phyloP scores from a whole-genome alignment of 2,888 invertebrate genomes.

The Sicus ferrugineus region DNA sequence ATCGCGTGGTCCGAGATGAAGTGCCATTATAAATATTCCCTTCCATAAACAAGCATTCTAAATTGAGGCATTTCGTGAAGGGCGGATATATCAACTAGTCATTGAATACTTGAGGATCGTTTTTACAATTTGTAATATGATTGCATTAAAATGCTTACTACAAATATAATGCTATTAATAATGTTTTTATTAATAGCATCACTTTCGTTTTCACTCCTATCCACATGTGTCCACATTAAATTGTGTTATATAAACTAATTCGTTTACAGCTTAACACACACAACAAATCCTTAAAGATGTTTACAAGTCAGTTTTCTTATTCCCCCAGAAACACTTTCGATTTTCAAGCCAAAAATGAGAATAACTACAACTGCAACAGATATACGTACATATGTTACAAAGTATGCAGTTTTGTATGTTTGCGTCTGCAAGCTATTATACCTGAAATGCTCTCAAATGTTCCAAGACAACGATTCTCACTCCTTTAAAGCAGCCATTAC shows the following conservation, averaged over 20 bases:
- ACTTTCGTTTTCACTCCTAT: conserved; percentile 1
- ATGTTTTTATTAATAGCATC: not conserved
- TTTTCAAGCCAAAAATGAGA: conserved; percentile 3
- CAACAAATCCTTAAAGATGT: not conserved
- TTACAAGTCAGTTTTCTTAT: conserved; percentile 5
- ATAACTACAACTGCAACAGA: not conserved
- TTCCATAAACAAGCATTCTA: too few relatives aligned
- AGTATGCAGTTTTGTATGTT: not conserved
- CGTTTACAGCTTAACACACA: not conserved
- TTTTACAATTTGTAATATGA: too few relatives aligned
- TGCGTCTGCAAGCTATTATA: not conserved
- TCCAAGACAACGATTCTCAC: not conserved
- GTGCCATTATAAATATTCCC: too few relatives aligned
- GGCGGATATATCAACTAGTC: too few relatives aligned
- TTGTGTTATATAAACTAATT: not conserved
- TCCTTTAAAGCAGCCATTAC: not conserved
- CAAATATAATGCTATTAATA: not conserved
- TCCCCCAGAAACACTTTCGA: conserved; percentile 20
- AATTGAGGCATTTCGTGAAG: too few relatives aligned
- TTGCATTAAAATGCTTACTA: not conserved
- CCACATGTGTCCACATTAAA: not conserved
- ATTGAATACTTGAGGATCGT: too few relatives aligned
- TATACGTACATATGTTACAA: not conserved
- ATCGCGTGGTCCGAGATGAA: too few relatives aligned
- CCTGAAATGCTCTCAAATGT: not conserved